Evolutionary conservation across 2,797 vertebrate genomes (phyloP), one percentile per base, ranked within the genome.

Genomic region (Coregonus suidteri): DNA sequence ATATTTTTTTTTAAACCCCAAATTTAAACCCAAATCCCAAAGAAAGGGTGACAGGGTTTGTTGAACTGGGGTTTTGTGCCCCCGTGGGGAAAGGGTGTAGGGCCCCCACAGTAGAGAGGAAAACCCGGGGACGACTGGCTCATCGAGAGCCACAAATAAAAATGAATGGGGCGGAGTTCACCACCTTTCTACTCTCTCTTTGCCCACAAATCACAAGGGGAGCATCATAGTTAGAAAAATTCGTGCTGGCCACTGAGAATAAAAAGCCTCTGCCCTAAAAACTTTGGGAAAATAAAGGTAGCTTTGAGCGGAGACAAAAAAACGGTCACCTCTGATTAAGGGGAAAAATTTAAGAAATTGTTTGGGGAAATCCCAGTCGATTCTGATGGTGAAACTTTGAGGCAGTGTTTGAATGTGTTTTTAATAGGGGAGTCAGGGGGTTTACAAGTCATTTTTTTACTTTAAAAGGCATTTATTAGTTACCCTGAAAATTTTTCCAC

Each of bases 391-490:
- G n/a, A n/a, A n/a, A n/a, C 69, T 34, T 69, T 31, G 16, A 54
- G 68, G 74, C 53, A 74, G 71, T 79, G 80, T 81, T 37, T 76
- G 73, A 81, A 78, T 74, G 54, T 11, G 13, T 64, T 82, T 83
- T 77, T n/a, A n/a, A 79, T 85, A 64, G n/a, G 71, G 75, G 83
- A 85, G 88, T 75, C 72, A 71, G 0, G 0, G 65, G 74, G 82
- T 90, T 88, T 89, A 87, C 85, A 88, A 88, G 88, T 90, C 88
- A 77, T n/a, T 85, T 74, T 76, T 25, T 20, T 64, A 69, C 25
- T 0, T 85, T 84, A 1, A 34, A 52, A 74, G 34, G 34, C 59
- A 62, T 65, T 62, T 64, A 74, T 54, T 76, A 41, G 79, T 86
- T 82, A 81, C 81, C 79, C 84, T 86, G 76, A 80, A 85, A n/a